Base-by-base conservation (phyloP, 2,797 vertebrate species). In the Eutrigla gurnardus region DNA sequence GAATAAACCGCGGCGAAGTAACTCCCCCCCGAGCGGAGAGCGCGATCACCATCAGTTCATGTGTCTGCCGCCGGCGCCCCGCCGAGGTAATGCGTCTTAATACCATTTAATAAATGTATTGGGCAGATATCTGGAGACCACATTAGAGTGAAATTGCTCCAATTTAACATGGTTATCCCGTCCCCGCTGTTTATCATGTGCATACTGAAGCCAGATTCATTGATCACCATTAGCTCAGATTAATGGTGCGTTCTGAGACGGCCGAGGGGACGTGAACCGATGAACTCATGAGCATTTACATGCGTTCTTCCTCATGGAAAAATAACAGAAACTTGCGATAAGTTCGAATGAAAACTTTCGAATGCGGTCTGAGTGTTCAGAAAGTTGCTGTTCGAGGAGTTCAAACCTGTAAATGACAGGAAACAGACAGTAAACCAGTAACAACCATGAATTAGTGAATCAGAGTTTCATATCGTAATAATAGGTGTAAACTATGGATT, bases 21-120 rank as follows among this genome's bases (percentile, higher is more conserved):
- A 10, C 3, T 45, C n/a, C 25, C 4, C 25, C 53, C 7, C 0
- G 62, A 67, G 57, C 3, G 0, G 3, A 17, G 45, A 10, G 14
- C 7, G 54, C 6, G 49, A 70, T 76, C 46, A 52, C 32, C 47
- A 13, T 60, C 25, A 11, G 17, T 50, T 75, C 59, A 57, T 45
- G 65, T 35, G 71, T 59, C 54, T 55, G 50, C 63, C 52, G 59
- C 54, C 6, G 13, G 50, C 4, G 7, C 52, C 69, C 42, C 2
- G 10, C n/a, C 4, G 46, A 54, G 70, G 75, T 77, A 45, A 86
- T 88, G 55, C 8, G 42, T 88, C 85, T 86, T 85, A 70, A 83
- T 89, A 82, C 77, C 47, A 46, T 80, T 84, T 87, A 73, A 89
- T 87, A 82, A 86, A 89, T 83, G 77, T 39, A 52, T 82, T 83